Evolutionary conservation across 1,140 invertebrate genomes (phyloP), one percentile per base, ranked within the genome.

Genomic region (Drosophila miranda): DNA sequence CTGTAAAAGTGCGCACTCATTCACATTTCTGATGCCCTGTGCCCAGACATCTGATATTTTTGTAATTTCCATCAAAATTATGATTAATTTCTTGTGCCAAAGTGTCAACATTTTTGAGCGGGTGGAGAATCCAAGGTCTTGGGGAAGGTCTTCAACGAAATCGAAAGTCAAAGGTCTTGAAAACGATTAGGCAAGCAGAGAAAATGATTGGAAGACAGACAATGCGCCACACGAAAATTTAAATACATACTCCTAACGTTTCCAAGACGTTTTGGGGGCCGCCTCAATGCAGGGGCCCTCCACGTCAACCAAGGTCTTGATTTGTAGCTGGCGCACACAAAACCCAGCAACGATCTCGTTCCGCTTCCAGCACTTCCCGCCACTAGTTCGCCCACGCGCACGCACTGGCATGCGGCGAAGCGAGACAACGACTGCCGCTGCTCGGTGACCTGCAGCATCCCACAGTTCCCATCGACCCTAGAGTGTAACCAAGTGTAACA

Each of bases 401-500:
- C 19, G 30, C 30, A 26, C 41, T 44, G 7, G n/a, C 59, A 57
- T 7, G 52, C 69, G 48, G 41, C 69, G 69, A 55, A 61, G 70
- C 59, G 72, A 49, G 26, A 38, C 44, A 21, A 49, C 30, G 19
- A 54, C 63, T 52, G 53, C 23, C 23, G 23, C 23, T 26, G 23
- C 23, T 26, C 23, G 23, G 54, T 75, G 80, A 83, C 66, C 34
- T 49, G 62, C 71, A 78, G 75, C 75, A 73, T 75, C 80, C 63
- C 55, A 28, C 3, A 30, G 30, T 28, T 28, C 28, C 28, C 7
- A 28, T 28, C 11, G 51, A 41, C 42, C 14, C 14, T 43, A 60
- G 76, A 75, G 80, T 84, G 80, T 76, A 84, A 71, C 76, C 59
- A 86, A 79, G 76, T 86, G 80, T 84, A 83, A 84, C 80, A 79